These are phyloP conservation scores for Chamaetylas fuelleborni DNA, from an alignment of 2,113 vertebrate species.

Conservation along the genomic window DNA sequence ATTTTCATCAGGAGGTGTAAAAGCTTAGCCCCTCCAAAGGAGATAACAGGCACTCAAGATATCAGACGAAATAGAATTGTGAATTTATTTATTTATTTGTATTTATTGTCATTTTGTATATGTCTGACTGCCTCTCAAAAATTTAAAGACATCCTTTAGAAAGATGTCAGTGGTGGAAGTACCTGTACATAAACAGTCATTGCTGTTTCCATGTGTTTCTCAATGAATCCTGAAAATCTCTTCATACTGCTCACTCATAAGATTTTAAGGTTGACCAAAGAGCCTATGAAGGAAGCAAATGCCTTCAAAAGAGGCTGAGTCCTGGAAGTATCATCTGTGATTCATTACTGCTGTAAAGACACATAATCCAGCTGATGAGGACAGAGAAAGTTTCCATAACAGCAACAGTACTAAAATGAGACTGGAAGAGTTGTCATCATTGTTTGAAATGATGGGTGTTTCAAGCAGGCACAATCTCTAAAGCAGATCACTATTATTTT, in stretches of 20 bases:
- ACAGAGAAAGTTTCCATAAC: slow-evolving; percentile 45
- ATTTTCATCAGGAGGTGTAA: neutral
- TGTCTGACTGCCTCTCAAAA: neutral
- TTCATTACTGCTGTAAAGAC: neutral
- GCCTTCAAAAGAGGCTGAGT: neutral
- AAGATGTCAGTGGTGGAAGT: neutral
- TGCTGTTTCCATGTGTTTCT: neutral
- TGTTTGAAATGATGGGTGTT: neutral
- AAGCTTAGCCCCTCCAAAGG: neutral
- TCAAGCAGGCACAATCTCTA: neutral
- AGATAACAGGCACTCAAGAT: neutral
- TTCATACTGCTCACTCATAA: neutral
- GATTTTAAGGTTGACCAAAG: neutral
- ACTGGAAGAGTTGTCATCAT: slow-evolving; percentile 19
- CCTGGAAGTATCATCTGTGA: slow-evolving; percentile 13
- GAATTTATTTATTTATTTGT: neutral
- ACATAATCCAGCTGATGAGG: neutral
- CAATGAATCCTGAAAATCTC: neutral
- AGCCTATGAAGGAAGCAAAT: neutral
- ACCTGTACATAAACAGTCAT: neutral
- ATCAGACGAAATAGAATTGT: neutral
- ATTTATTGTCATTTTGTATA: neutral
- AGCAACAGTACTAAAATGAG: slow-evolving; percentile 8
- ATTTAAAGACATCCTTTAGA: neutral
- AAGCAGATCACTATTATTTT: slow-evolving; percentile 39